These are phyloP conservation scores for Cinclus mexicanus DNA, from an alignment of 2,113 vertebrate species.

Conservation along the genomic window DNA sequence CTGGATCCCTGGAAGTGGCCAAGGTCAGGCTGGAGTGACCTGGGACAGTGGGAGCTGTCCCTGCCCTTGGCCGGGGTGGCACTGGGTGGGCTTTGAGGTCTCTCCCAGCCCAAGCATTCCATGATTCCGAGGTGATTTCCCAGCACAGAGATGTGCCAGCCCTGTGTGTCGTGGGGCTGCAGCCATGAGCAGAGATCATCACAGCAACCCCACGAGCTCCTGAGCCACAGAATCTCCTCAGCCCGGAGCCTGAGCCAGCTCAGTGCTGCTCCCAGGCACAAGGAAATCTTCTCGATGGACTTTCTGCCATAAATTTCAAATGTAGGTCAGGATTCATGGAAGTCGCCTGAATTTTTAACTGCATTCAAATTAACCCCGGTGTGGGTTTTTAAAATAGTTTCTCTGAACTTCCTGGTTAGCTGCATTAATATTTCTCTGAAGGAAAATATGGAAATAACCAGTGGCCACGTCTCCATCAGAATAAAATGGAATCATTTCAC, in stretches of 20 bases:
- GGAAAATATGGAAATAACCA: neutral
- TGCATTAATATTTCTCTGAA: neutral
- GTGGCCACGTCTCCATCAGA: accelerated
- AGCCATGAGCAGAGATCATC: neutral
- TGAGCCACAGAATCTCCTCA: neutral
- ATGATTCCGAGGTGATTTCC: neutral
- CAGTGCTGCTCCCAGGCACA: neutral
- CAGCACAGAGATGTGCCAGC: neutral
- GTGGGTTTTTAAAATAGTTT: neutral
- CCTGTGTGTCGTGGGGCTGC: neutral
- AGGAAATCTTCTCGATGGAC: neutral
- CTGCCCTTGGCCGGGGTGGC: neutral
- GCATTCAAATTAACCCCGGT: neutral
- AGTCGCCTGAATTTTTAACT: neutral
- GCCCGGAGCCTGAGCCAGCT: accelerated
- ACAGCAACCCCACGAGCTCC: accelerated
- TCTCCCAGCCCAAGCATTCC: neutral
- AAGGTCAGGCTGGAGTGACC: neutral
- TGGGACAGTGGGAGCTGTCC: neutral
- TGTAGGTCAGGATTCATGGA: neutral
- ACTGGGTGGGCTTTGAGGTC: neutral
- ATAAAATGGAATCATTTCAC: neutral
- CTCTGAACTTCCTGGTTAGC: neutral
- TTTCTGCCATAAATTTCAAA: neutral
- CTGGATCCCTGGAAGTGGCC: neutral